phyloP scores from a whole-genome alignment of 2,888 invertebrate species.

The Strigamia maritima region DNA sequence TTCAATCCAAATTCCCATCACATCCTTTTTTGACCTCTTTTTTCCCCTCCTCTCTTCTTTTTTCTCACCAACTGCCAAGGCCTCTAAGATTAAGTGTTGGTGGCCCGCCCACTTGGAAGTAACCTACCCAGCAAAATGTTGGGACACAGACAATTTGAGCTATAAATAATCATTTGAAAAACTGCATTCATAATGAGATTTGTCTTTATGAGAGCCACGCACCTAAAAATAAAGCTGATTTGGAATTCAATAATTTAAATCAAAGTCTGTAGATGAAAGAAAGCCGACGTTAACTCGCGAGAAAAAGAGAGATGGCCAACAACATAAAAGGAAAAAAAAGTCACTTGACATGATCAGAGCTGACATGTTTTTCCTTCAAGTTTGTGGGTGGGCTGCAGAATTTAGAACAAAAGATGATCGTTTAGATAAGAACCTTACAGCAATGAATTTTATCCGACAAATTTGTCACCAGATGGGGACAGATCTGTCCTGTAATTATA shows the following conservation, averaged over 20 bases:
- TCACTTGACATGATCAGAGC: background rate
- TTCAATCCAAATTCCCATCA: conserved; percentile 21
- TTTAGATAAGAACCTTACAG: background rate
- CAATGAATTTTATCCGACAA: conserved; percentile 21
- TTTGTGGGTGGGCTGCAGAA: conserved; percentile 23
- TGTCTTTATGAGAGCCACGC: background rate
- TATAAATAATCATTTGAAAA: background rate
- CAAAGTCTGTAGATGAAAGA: background rate
- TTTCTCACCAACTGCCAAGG: conserved; percentile 10
- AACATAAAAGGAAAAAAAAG: background rate
- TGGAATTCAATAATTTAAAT: conserved; percentile 2
- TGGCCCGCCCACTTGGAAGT: conserved; percentile 22
- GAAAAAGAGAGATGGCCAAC: background rate
- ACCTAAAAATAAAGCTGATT: background rate
- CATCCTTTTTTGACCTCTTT: background rate
- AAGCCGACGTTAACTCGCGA: background rate
- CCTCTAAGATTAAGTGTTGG: conserved; percentile 1
- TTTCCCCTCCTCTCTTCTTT: background rate
- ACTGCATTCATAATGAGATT: conserved; percentile 9
- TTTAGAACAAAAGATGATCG: conserved; percentile 21
- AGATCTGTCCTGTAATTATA: background rate
- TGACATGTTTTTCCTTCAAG: conserved; percentile 9
- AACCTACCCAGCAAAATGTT: conserved; percentile 1
- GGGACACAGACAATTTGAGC: background rate
- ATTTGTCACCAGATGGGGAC: conserved; percentile 24